Base-by-base conservation (phyloP, 2,888 invertebrate genomes). In the Papilio protenor region DNA sequence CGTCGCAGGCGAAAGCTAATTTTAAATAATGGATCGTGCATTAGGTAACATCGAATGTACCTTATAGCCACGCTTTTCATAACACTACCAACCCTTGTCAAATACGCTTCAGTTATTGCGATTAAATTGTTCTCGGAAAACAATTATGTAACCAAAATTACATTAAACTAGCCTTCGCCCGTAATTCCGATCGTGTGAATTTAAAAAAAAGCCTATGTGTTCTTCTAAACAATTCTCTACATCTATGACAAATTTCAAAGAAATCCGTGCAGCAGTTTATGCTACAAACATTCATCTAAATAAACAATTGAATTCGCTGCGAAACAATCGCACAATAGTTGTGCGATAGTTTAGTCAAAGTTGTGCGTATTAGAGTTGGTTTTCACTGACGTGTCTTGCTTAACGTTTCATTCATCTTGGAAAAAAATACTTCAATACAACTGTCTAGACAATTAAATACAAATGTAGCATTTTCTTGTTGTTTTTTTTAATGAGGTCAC, bases 81-180 rank as follows among this genome's bases (percentile, higher is more conserved):
- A 71, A 71, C 3, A 49, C 23, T 49, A 14, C 14, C 70, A 70
- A 70, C 70, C 70, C 70, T 71, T 49, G 49, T 71, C 70, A 71
- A 71, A 23, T 49, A 27, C 49, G 70, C 70, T 49, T 71, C 23
- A 27, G 16, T 71, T 47, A 27, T 71, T 49, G 1, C 49, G 23
- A 71, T 49, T 23, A 23, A 71, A 71, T 49, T 49, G 70, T 70
- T 70, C 23, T 23, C 49, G 70, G 21, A 27, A 49, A 71, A 71
- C 70, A 71, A 71, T 49, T 71, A 71, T 47, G 23, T 71, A 71
- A 49, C 23, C 23, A 64, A 40, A 40, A 18, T 40, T 33, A 40
- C 40, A 33, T 64, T 55, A 21, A 33, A 33, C 33, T 33, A 33
- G 33, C 4, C 3, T 33, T 33, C 33, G 6, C 5, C 33, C 5